A percentile compares a stretch with the other conserved stretches of the same genome.
Conservation (phyloP, 2,113 vertebrate genomes). For the Eulemur rufifrons region DNA sequence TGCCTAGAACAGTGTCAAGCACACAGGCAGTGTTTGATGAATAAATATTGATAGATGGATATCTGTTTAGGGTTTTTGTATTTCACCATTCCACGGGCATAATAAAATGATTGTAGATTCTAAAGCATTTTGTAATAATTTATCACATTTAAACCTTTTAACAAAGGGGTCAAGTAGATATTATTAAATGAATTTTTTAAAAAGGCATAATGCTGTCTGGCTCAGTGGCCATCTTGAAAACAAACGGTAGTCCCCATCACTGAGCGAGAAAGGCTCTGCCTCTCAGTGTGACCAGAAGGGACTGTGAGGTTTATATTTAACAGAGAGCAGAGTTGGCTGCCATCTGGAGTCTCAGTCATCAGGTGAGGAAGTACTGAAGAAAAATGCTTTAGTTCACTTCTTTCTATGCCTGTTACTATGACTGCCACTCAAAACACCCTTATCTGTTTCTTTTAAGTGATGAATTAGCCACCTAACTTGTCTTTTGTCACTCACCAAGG, state of each 20-base stretch:
- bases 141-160: background rate
- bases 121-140: background rate
- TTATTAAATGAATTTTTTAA: background rate
- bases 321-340: too few species aligned
- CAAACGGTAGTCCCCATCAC: background rate
- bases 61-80: slow-evolving; percentile 5
- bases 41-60: background rate
- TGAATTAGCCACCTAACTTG: background rate
- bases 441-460: background rate
- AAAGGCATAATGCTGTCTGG: background rate
- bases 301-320: background rate
- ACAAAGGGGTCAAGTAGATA: background rate
- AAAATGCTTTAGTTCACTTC: background rate
- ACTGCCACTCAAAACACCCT: background rate
- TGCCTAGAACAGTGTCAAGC: background rate
- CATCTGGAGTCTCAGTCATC: background rate
- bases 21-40: background rate
- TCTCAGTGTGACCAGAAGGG: background rate
- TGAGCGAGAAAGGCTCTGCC: too few species aligned
- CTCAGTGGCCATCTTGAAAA: background rate
- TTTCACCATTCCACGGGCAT: background rate
- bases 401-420: background rate
- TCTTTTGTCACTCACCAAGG: background rate
- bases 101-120: background rate
- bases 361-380: background rate